Evolutionary conservation across 2,888 invertebrate species (phyloP), one percentile per base, ranked within the genome.

Genomic region (Formica aserva): DNA sequence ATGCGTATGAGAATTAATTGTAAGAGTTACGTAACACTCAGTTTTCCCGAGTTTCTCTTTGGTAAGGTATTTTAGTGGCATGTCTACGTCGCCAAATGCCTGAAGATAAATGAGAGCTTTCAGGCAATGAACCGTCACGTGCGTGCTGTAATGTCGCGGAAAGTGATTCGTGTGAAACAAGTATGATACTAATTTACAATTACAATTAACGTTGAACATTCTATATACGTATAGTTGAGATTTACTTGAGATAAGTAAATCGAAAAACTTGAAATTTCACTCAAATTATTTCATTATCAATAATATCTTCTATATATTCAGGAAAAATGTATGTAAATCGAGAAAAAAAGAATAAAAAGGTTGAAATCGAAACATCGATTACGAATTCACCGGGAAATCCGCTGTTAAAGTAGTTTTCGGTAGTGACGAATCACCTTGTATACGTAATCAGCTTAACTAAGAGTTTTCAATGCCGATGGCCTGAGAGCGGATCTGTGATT

Each of bases 361-460:
- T 8, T 8, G 8, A 2, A 52, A 52, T 52, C 29, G 35, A 55
- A 38, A 72, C 55, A 57, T 26, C 11, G 5, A 29, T 41, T 41
- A 18, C n/a, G 8, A 74, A 74, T 74, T 41, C 41, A n/a, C 1
- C 26, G 8, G 38, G 18, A 9, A 48, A 63, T 63, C 15, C 11
- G 18, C 52, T n/a, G 15, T 41, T 57, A 29, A 71, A 62, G 35
- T 69, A 69, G 69, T 69, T 78, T 52, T 60, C 48, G 8, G 1
- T 60, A 45, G 45, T 18, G 35, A 60, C n/a, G 32, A 32, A 4
- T 62, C 60, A 38, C 1, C 6, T 13, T 9, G 22, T 52, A 18
- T 41, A 22, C 6, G 52, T 80, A 60, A 71, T 71, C 69, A 69
- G 60, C 18, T 78, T 80, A 62, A 69, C 29, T 26, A 35, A 6